Conservation (phyloP, 2,797 vertebrate species). For the Chelmon rostratus region DNA sequence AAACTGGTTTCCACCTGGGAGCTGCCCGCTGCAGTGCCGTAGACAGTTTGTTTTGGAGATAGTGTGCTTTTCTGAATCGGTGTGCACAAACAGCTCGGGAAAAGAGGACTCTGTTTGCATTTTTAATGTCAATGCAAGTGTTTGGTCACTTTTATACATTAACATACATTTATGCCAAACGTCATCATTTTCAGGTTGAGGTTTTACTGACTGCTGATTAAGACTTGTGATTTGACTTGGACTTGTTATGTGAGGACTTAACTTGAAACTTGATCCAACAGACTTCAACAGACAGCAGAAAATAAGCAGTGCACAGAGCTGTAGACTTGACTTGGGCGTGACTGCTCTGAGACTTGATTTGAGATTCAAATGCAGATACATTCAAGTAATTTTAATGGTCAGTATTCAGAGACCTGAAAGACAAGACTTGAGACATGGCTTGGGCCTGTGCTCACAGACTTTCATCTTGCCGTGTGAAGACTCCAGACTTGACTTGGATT, state of each 20-base stretch:
- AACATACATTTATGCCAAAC: neutral
- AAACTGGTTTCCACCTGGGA: conserved; percentile 1
- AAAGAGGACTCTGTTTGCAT: neutral
- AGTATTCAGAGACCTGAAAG: no score
- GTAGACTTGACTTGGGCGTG: neutral
- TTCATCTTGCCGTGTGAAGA: no score
- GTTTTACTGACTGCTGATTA: neutral
- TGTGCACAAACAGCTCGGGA: neutral
- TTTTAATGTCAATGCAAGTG: neutral
- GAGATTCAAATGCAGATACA: no score
- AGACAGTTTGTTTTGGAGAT: neutral
- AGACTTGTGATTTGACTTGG: neutral
- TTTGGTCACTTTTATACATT: neutral
- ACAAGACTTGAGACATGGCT: neutral
- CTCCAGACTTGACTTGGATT: no score
- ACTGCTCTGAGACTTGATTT: neutral
- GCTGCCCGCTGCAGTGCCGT: neutral
- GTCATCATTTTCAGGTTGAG: neutral
- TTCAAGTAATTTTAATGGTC: neutral
- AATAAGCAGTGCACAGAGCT: neutral
- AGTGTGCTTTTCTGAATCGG: neutral
- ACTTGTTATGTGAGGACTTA: no score
- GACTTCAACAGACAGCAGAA: no score
- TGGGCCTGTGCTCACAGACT: no score
- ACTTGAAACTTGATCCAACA: no score